Conservation (phyloP, 2,113 vertebrate species). For the Fregata magnificens region DNA sequence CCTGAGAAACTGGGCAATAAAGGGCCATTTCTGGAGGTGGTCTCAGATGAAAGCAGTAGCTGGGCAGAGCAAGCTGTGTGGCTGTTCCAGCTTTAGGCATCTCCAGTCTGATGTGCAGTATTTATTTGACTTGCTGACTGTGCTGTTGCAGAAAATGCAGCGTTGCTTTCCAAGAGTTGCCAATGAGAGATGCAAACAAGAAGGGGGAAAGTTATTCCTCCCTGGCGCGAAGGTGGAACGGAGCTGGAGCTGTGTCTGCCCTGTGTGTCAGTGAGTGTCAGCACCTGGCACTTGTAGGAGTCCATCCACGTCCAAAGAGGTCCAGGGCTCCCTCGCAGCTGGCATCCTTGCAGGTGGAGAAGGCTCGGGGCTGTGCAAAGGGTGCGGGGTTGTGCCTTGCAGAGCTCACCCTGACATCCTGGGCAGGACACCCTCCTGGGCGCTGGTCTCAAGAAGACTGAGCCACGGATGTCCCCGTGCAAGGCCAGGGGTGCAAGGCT, state of each 20-base stretch:
- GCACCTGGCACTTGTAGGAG: not conserved
- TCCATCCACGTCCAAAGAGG: not conserved
- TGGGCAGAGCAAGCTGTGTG: not conserved
- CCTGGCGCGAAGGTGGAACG: not conserved
- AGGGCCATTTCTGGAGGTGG: not conserved
- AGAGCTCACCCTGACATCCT: not conserved
- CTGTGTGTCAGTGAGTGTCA: accelerated
- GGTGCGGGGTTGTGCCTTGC: not conserved
- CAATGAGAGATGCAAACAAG: not conserved
- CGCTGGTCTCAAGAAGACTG: not conserved
- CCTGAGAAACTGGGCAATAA: not conserved
- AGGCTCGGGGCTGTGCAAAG: not conserved
- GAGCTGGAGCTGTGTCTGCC: not conserved
- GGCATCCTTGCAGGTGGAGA: not conserved
- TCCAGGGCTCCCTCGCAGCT: not conserved
- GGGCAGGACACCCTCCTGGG: not conserved
- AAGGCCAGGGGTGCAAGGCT: not conserved
- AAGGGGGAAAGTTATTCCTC: not conserved
- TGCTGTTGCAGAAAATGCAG: not conserved
- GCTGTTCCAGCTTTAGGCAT: not conserved
- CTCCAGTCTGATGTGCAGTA: not conserved
- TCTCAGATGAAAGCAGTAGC: not conserved
- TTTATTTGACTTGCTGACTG: not conserved
- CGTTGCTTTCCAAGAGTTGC: not conserved
- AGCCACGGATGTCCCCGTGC: not conserved